A percentile compares a stretch with the other conserved stretches of the same genome.
These are phyloP conservation scores for Himalopsyche tibetana DNA, from an alignment of 2,888 invertebrate genomes.

Conservation along the genomic window DNA sequence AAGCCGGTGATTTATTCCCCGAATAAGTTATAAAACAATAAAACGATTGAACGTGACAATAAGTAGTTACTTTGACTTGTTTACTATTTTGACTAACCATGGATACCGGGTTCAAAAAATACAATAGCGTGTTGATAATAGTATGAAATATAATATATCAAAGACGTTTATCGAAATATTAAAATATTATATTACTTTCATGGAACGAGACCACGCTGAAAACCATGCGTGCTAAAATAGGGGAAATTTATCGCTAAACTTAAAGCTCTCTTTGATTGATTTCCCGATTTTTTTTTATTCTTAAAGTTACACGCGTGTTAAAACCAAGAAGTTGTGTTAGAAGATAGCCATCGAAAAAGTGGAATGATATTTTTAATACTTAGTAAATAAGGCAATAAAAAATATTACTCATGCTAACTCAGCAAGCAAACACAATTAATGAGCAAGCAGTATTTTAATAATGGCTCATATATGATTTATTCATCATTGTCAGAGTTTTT, in stretches of 20 bases:
- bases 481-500: no score
- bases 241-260: conserved; percentile 7
- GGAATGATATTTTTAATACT: background rate
- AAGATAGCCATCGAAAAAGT: conserved; percentile 1
- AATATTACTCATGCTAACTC: background rate
- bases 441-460: no score
- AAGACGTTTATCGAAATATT: conserved; percentile 14
- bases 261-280: conserved; percentile 2
- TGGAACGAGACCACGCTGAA: background rate
- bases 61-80: no score
- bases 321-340: background rate
- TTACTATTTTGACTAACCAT: no score
- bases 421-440: no score
- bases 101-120: no score
- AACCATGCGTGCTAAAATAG: conserved; percentile 1
- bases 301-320: conserved; percentile 3
- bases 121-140: no score
- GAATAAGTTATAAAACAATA: no score
- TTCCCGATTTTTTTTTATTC: background rate
- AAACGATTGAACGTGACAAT: no score
- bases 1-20: no score
- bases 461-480: no score
- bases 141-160: background rate
- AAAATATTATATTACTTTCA: background rate
- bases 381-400: background rate